These are phyloP conservation scores for Dysidea cf. avara DNA, from an alignment of 37 sponge, comb jelly and placozoan species.

Conservation along the genomic window DNA sequence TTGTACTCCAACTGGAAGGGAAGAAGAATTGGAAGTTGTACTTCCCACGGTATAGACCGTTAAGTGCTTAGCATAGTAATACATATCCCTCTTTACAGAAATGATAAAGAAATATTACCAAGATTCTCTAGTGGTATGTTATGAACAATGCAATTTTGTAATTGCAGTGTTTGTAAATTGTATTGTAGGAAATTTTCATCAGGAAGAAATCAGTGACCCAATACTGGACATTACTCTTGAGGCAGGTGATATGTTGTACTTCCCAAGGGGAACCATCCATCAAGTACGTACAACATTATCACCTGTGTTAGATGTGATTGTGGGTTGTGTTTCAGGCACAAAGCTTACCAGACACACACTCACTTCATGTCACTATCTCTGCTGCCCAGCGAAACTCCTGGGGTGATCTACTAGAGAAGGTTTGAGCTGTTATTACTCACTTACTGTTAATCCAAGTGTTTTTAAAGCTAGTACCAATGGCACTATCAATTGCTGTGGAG, in stretches of 20 bases:
- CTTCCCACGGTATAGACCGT: slow-evolving; percentile 60
- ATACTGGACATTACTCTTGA: slow-evolving; percentile 82
- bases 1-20: slow-evolving; percentile 95
- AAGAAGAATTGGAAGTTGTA: slow-evolving; percentile 94
- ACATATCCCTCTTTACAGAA: slow-evolving; percentile 16
- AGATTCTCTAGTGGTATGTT: slow-evolving; percentile 60
- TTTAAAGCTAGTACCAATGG: slow-evolving; percentile 66
- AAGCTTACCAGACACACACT: slow-evolving; percentile 77
- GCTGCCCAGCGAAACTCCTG: slow-evolving; percentile 92
- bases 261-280: slow-evolving; percentile 93
- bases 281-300: slow-evolving; percentile 57
- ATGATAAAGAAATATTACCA: slow-evolving; percentile 35
- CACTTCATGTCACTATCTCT: slow-evolving; percentile 91
- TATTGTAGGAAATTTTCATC: slow-evolving; percentile 65
- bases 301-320: background rate
- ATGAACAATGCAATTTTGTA: background rate
- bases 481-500: slow-evolving; percentile 57
- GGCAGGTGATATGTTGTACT: slow-evolving; percentile 94
- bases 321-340: slow-evolving; percentile 53
- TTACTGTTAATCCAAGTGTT: background rate
- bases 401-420: slow-evolving; percentile 86
- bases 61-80: background rate
- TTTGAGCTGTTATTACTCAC: slow-evolving; percentile 1
- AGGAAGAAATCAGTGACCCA: slow-evolving; percentile 77
- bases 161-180: background rate